These are phyloP conservation scores for Drosophila nr. medialis DNA, from an alignment of 2,888 invertebrate species.

Conservation along the genomic window DNA sequence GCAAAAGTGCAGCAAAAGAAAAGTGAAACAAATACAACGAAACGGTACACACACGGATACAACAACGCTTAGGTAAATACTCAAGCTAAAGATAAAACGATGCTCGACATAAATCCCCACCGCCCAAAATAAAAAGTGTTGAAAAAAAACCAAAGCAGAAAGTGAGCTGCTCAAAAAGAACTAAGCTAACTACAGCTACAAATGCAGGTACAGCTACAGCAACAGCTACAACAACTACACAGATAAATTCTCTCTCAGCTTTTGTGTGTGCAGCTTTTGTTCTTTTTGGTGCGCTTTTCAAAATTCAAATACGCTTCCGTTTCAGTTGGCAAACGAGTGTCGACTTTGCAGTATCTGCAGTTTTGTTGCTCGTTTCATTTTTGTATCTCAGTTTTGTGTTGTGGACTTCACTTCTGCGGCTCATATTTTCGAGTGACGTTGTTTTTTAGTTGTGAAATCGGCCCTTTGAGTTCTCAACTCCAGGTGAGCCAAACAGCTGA, in stretches of 20 bases:
- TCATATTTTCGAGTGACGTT: constrained; percentile 8
- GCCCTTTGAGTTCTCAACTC: not conserved
- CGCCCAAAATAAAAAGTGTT: constrained; percentile 19
- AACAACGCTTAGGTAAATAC: constrained; percentile 49
- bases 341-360: constrained; percentile 80
- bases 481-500: constrained; percentile 49
- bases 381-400: constrained; percentile 15
- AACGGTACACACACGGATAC: constrained; percentile 2
- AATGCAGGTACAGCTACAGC: not conserved
- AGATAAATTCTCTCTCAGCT: constrained; percentile 19
- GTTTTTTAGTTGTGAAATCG: constrained; percentile 6
- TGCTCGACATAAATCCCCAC: constrained; percentile 11
- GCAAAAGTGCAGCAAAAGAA: constrained; percentile 69
- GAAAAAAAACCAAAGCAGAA: not conserved
- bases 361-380: constrained; percentile 36
- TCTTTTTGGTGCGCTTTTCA: constrained; percentile 74
- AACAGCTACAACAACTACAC: constrained; percentile 7
- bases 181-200: constrained; percentile 36
- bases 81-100: constrained; percentile 23
- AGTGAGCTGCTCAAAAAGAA: constrained; percentile 15
- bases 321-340: constrained; percentile 81
- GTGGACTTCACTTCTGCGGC: constrained; percentile 4
- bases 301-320: constrained; percentile 81
- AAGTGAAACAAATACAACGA: constrained; percentile 58
- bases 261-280: constrained; percentile 66